A percentile compares a stretch with the other conserved stretches of the same genome.
These are phyloP conservation scores for Scartelaos histophorus DNA, from an alignment of 2,113 vertebrate species.

Conservation along the genomic window DNA sequence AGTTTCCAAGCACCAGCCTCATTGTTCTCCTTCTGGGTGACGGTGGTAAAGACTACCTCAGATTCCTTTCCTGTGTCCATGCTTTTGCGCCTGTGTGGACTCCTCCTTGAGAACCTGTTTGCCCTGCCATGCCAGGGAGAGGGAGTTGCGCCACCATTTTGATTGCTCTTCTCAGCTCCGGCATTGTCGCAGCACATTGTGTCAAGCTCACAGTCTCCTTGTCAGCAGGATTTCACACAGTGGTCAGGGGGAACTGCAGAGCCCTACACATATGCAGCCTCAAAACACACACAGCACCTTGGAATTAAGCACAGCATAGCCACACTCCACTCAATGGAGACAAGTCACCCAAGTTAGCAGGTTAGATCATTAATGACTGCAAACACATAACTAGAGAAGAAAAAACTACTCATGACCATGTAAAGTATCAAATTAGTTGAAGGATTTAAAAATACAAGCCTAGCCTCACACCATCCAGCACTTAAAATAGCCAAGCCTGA, in stretches of 20 bases:
- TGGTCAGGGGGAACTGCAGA: constrained; percentile 73
- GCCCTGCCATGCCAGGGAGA: constrained; percentile 71
- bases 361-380: neutral
- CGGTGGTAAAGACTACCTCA: constrained; percentile 57
- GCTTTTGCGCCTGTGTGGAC: constrained; percentile 15
- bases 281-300: constrained; percentile 20
- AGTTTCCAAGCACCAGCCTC: constrained; percentile 37
- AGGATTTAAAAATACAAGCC: too few species aligned
- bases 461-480: too few species aligned
- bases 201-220: constrained; percentile 75
- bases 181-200: constrained; percentile 78
- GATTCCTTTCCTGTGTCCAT: constrained; percentile 51
- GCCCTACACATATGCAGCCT: constrained; percentile 31
- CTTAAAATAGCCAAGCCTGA: too few species aligned
- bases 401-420: neutral
- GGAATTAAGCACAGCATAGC: constrained; percentile 32
- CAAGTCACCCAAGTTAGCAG: neutral
- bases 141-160: constrained; percentile 81
- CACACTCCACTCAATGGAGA: constrained; percentile 22
- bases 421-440: neutral
- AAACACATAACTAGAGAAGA: neutral
- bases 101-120: constrained; percentile 76
- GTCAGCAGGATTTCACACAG: constrained; percentile 82
- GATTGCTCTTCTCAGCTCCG: constrained; percentile 75
- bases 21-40: constrained; percentile 30